These are phyloP conservation scores for Ormyrus pomaceus DNA, from an alignment of 2,888 invertebrate species.

Conservation along the genomic window DNA sequence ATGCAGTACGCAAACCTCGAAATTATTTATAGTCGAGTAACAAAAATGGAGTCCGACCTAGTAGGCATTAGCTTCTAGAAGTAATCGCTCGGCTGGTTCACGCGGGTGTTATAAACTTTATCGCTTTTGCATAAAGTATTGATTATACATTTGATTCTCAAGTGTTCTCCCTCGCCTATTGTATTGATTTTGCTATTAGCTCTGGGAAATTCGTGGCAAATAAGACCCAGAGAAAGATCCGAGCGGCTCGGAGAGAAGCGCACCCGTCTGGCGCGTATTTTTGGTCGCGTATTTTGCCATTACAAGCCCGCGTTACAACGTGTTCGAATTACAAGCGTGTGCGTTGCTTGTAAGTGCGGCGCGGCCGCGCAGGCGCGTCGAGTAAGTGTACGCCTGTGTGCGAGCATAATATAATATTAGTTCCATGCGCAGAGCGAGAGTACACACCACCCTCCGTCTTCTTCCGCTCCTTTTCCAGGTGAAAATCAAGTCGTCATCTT, in stretches of 20 bases:
- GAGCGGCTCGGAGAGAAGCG: background rate
- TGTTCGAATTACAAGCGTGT: slow-evolving; percentile 42
- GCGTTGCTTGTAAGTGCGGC: slow-evolving; percentile 14
- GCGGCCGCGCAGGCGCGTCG: slow-evolving; percentile 32
- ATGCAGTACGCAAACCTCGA: too few relatives aligned
- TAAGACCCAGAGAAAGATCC: background rate
- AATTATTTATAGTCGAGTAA: background rate
- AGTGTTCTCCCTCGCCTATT: slow-evolving; percentile 48
- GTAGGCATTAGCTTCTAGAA: background rate
- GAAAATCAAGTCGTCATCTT: slow-evolving; percentile 25
- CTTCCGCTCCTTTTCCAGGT: slow-evolving; percentile 30
- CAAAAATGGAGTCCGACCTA: background rate
- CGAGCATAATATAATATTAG: slow-evolving; percentile 12
- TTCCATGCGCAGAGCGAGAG: slow-evolving; percentile 37
- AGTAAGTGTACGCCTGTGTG: slow-evolving; percentile 1
- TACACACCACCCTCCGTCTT: background rate
- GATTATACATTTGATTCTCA: slow-evolving; percentile 58
- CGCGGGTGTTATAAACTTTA: slow-evolving; percentile 53
- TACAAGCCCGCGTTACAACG: slow-evolving; percentile 48
- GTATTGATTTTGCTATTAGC: slow-evolving; percentile 57
- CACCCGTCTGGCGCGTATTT: background rate
- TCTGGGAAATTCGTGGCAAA: background rate
- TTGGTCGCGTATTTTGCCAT: slow-evolving; percentile 19
- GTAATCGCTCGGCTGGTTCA: too few relatives aligned
- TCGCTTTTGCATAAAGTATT: slow-evolving; percentile 59